Conservation (phyloP, 2,113 vertebrate species). For the Halichoeres trimaculatus region DNA sequence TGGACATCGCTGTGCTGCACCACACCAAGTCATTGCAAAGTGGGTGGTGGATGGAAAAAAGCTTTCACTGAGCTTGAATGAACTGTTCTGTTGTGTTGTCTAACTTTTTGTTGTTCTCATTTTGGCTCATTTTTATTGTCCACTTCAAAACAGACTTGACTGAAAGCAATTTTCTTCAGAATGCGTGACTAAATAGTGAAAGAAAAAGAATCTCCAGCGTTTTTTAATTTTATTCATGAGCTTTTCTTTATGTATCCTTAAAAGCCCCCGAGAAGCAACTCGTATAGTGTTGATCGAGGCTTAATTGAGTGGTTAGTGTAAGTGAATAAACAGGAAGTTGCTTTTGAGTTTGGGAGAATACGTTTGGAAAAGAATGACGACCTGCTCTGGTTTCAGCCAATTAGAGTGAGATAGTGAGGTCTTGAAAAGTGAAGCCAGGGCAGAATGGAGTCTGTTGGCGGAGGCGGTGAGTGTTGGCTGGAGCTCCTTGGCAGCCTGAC, state of each 20-base stretch:
- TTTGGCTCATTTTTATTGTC: constrained; percentile 18
- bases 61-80: constrained; percentile 18
- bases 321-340: constrained; percentile 52
- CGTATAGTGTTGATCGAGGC: constrained; percentile 31
- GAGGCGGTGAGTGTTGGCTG: constrained; percentile 72
- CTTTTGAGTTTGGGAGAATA: constrained; percentile 68
- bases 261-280: constrained; percentile 1
- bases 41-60: constrained; percentile 43
- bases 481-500: constrained; percentile 70
- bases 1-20: constrained; percentile 43
- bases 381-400: constrained; percentile 78
- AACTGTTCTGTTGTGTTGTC: constrained; percentile 26
- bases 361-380: constrained; percentile 54
- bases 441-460: constrained; percentile 74
- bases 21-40: constrained; percentile 43
- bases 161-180: neutral
- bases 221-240: neutral
- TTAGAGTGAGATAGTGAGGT: constrained; percentile 77
- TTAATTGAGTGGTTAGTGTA: constrained; percentile 50
- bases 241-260: neutral
- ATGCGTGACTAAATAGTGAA: neutral
- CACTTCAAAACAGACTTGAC: neutral
- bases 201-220: neutral
- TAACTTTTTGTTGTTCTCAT: constrained; percentile 14
- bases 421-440: constrained; percentile 73